Evolutionary conservation across 2,113 vertebrate species (phyloP).

Genomic region (Vanacampus margaritifer): DNA sequence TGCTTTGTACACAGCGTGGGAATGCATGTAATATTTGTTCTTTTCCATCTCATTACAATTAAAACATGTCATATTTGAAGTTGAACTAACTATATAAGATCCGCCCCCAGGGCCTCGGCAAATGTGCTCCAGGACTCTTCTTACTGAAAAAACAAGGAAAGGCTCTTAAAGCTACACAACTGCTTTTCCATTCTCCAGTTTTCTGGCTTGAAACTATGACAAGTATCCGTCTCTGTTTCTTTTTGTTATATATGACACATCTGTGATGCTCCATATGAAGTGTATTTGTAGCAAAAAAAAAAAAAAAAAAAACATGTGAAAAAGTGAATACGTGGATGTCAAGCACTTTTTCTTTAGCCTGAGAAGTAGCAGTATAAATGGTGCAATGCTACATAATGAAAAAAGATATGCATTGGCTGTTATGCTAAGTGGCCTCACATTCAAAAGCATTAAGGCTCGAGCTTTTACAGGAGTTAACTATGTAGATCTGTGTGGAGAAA

Average conservation of each 20-base stretch:
- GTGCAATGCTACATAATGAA: too few species aligned
- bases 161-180: not conserved
- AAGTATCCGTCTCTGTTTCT: not conserved
- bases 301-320: too few species aligned
- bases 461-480: too few species aligned
- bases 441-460: too few species aligned
- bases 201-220: not conserved
- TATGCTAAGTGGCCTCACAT: too few species aligned
- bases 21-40: not conserved
- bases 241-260: too few species aligned
- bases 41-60: constrained; percentile 1
- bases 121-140: constrained; percentile 10
- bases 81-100: not conserved
- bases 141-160: constrained; percentile 8
- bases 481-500: too few species aligned
- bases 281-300: too few species aligned
- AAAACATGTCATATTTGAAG: constrained; percentile 3
- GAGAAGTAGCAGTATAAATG: too few species aligned
- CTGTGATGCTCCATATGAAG: not conserved
- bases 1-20: not conserved
- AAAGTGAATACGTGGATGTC: too few species aligned
- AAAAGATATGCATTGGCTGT: too few species aligned
- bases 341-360: too few species aligned
- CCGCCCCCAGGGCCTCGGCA: not conserved
- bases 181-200: not conserved